Conservation (phyloP, 2,797 vertebrate species). For the Okamejei kenojei region DNA sequence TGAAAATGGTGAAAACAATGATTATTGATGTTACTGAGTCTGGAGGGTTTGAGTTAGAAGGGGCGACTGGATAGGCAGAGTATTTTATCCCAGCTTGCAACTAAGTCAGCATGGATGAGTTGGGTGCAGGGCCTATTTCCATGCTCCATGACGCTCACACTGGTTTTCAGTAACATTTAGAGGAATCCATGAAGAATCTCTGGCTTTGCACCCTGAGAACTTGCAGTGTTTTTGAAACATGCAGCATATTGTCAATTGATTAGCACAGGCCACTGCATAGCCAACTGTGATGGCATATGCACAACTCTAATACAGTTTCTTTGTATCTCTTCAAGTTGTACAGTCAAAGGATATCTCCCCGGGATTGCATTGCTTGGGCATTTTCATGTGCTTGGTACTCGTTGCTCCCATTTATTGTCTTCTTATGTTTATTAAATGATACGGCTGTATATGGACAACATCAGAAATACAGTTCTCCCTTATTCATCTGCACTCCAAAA, state of each 20-base stretch:
- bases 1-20: no score
- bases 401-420: no score
- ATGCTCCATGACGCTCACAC: neutral
- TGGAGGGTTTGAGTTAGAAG: no score
- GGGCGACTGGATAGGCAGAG: no score
- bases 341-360: neutral
- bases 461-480: neutral
- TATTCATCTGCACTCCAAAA: neutral
- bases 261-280: neutral
- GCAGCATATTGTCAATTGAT: conserved; percentile 2
- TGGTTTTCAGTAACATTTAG: neutral
- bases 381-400: neutral
- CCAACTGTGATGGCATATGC: neutral
- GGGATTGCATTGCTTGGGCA: neutral
- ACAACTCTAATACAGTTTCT: neutral
- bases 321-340: neutral
- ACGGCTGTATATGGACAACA: neutral
- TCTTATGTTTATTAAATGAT: no score
- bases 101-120: no score
- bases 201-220: neutral
- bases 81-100: no score
- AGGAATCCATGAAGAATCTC: neutral
- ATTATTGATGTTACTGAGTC: no score
- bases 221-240: neutral
- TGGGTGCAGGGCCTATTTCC: no score